These are phyloP conservation scores for Probosciger aterrimus DNA, from an alignment of 2,113 vertebrate species.

Conservation along the genomic window DNA sequence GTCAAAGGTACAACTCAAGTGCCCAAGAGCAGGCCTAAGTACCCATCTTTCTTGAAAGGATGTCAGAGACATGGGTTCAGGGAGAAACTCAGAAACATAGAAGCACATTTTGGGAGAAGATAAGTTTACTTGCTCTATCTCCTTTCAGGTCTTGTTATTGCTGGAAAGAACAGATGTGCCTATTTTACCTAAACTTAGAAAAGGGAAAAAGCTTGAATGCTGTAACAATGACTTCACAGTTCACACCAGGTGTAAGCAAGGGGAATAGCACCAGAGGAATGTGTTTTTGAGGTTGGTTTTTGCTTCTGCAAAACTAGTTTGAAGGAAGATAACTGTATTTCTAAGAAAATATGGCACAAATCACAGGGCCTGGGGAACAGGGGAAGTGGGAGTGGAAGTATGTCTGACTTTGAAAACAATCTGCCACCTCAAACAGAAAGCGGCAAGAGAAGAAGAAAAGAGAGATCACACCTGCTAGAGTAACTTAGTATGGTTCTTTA, in stretches of 20 bases:
- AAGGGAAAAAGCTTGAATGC: fast-evolving
- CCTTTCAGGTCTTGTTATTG: background rate
- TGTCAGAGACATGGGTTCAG: background rate
- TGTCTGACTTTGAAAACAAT: background rate
- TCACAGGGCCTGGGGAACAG: background rate
- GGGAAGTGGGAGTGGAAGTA: background rate
- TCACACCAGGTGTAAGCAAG: background rate
- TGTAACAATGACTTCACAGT: background rate
- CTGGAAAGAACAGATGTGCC: background rate
- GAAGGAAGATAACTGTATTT: background rate
- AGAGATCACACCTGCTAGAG: background rate
- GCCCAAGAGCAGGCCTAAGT: background rate
- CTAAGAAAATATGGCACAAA: background rate
- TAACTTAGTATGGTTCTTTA: background rate
- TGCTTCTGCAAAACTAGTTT: background rate
- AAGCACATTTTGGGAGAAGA: background rate
- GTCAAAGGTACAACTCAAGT: background rate
- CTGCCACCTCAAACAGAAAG: background rate
- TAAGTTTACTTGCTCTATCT: background rate
- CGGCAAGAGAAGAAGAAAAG: background rate
- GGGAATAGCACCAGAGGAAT: background rate
- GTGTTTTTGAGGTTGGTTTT: background rate
- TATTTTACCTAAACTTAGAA: background rate
- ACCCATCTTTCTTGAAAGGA: background rate
- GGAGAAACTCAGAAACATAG: background rate